Base-by-base conservation (phyloP, 2,113 vertebrate species). In the Girardinichthys multiradiatus region DNA sequence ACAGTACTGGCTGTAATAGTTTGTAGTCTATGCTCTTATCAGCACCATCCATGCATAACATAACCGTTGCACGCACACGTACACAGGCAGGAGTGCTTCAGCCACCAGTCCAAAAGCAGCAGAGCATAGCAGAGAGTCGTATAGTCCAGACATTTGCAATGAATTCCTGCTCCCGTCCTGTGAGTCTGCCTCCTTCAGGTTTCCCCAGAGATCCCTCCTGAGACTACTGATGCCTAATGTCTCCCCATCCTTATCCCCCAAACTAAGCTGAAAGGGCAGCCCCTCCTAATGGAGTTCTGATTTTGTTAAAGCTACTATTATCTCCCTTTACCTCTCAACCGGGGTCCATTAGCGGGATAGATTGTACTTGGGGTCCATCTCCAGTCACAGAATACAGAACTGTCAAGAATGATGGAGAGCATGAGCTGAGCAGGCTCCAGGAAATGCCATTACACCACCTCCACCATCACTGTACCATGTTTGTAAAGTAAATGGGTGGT, bases 221-320 rank as follows among this genome's bases (percentile, higher is more conserved):
- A 81, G 33, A 81, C 67, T 70, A 74, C 77, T 24, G 70, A 54
- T 74, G 83, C 84, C 59, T 77, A 80, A 71, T 70, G 64, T 77
- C 79, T 77, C 74, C 70, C 72, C 72, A 59, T 39, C 70, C 39
- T 68, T 80, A 65, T 31, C 84, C 74, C 54, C 68, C 77, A 85
- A 79, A 74, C 0, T 54, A 24, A 27, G 80, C 79, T 86, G 69
- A 84, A 84, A 86, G 83, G 73, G 69, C 78, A 85, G 79, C 42
- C 79, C 72, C 59, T 66, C 68, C 80, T 91, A 92, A 91, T 92
- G 90, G 84, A 89, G 83, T 64, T 7, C 82, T 87, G 86, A 89
- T 90, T 90, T 85, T 76, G 89, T 91, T 93, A 91, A 72, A 88
- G 79, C 80, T 81, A 83, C 82, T 85, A 89, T 92, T 87, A 91